Base-by-base conservation (phyloP, 2,888 invertebrate genomes). In the Octodonta nipae region DNA sequence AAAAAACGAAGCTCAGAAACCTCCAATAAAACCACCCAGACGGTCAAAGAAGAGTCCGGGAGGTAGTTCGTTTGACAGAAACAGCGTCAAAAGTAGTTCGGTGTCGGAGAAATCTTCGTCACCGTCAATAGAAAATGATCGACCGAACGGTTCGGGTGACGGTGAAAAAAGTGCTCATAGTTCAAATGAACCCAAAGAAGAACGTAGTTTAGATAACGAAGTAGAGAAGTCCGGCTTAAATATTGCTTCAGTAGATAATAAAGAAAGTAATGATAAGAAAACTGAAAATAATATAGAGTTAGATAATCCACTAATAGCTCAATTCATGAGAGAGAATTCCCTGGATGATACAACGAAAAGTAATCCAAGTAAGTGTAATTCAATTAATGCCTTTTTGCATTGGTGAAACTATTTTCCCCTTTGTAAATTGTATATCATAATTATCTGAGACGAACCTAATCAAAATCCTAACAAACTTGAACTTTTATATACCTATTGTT, bases 21-120 rank as follows among this genome's bases (percentile, higher is more conserved):
- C 50, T 10, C 52, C 50, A 1, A 32, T 51, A 1, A 55, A 54
- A 43, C 54, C 53, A 2, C 53, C 53, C 2, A 43, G 53, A 33
- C 41, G 44, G 10, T 43, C 44, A 7, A 49, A 76, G 74, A 76
- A 75, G 24, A 26, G 36, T 26, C 43, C 43, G 2, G 32, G 37
- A 22, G 34, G 40, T 6, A 43, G 41, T 32, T 43, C 43, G 1
- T 20, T 33, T 1, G 38, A 41, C 13, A 34, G 35, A 22, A 34
- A 37, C 31, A 40, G 36, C 25, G 26, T 41, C n/a, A 43, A 34
- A 29, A 42, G 36, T 26, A 30, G 15, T 10, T 34, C 30, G 12
- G n/a, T n/a, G n/a, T 42, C 44, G 1, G 43, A 44, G 31, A 45
- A 38, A 56, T 59, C 53, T 38, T 51, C 55, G 63, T 69, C 68